These are phyloP conservation scores for Liposcelis brunnea DNA, from an alignment of 2,888 invertebrate genomes.

Conservation along the genomic window DNA sequence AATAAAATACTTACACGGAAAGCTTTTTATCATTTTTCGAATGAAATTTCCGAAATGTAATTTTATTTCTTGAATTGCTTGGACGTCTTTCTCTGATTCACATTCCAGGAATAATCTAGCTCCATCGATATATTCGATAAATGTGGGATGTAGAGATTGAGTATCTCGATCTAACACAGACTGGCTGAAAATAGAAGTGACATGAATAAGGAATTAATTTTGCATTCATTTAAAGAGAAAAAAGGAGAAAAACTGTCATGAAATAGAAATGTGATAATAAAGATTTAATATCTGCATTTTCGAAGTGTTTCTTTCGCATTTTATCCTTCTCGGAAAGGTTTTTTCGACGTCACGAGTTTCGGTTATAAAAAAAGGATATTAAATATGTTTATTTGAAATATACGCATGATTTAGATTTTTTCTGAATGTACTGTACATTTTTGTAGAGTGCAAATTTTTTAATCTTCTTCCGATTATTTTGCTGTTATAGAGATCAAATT, in stretches of 20 bases:
- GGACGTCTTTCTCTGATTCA: conserved; percentile 85
- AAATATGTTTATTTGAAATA: too few species aligned
- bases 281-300: background rate
- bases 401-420: too few species aligned
- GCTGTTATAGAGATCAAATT: too few species aligned
- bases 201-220: too few species aligned
- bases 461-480: too few species aligned
- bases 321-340: too few species aligned
- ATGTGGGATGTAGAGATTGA: conserved; percentile 65
- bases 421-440: too few species aligned
- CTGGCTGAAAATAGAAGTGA: conserved; percentile 35
- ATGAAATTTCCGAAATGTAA: conserved; percentile 90
- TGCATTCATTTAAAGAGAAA: too few species aligned
- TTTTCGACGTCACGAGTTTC: too few species aligned
- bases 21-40: conserved; percentile 82
- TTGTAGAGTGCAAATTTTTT: too few species aligned
- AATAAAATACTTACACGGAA: conserved; percentile 52
- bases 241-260: too few species aligned
- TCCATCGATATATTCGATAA: conserved; percentile 91
- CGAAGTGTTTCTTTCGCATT: background rate
- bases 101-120: conserved; percentile 78
- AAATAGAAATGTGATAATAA: background rate
- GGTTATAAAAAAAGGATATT: too few species aligned
- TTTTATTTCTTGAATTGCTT: conserved; percentile 73
- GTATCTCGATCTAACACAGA: conserved; percentile 70